Conservation (phyloP, 1,140 invertebrate genomes). For the Zaprionus davidi region DNA sequence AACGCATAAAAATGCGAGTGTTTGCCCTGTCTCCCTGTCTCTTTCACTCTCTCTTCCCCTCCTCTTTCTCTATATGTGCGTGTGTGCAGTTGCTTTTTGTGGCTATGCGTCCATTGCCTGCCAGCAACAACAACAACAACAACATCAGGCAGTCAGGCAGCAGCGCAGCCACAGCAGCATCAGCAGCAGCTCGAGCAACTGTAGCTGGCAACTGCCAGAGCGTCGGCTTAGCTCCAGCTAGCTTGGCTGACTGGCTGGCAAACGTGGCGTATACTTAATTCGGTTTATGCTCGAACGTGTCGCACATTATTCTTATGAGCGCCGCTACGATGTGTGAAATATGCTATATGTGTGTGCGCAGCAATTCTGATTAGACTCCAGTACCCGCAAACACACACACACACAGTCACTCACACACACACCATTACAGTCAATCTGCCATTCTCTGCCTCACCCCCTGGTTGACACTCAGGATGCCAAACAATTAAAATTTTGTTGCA, state of each 20-base stretch:
- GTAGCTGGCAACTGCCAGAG: neutral
- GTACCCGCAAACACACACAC: constrained; percentile 1
- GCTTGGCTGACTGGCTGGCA: constrained; percentile 60
- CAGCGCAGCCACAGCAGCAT: no score
- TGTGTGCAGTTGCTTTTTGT: constrained; percentile 61
- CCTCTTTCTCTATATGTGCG: constrained; percentile 13
- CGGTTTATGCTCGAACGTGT: constrained; percentile 80
- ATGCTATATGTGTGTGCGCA: constrained; percentile 73
- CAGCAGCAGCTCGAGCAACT: neutral
- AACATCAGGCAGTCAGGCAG: neutral
- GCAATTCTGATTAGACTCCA: constrained; percentile 69
- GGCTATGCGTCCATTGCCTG: constrained; percentile 50
- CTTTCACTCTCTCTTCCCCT: neutral
- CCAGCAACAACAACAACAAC: constrained; percentile 15
- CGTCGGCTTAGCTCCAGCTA: constrained; percentile 10
- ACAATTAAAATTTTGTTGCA: constrained; percentile 73
- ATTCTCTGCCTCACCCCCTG: neutral
- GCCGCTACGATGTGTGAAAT: constrained; percentile 75
- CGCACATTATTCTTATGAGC: constrained; percentile 77
- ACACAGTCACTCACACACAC: neutral
- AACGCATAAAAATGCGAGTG: constrained; percentile 51
- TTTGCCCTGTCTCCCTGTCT: constrained; percentile 23
- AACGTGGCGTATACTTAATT: constrained; percentile 82
- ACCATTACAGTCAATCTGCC: neutral
- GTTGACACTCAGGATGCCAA: constrained; percentile 53